These are phyloP conservation scores for Hoplostethus mediterraneus DNA, from an alignment of 2,797 vertebrate genomes.

Conservation along the genomic window DNA sequence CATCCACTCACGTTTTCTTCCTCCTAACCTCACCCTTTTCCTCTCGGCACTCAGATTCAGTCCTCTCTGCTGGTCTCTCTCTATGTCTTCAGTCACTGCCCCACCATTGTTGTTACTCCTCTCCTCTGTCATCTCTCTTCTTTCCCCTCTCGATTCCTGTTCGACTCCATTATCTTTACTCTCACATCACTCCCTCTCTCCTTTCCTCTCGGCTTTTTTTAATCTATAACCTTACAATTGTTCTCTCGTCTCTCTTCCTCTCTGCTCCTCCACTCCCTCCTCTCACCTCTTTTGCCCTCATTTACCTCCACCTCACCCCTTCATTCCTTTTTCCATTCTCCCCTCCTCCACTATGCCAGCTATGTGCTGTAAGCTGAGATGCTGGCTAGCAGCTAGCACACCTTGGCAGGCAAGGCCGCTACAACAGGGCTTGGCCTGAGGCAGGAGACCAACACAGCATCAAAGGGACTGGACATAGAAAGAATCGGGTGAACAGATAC, in stretches of 20 bases:
- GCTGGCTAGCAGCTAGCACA: conserved; percentile 18
- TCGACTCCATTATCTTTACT: not conserved
- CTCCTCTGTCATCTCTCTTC: not conserved
- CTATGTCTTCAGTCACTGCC: conserved; percentile 12
- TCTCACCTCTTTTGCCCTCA: not conserved
- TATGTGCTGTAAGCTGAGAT: conserved; percentile 34
- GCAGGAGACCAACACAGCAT: conserved; percentile 27
- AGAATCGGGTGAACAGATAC: conserved; percentile 1
- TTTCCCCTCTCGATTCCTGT: conserved; percentile 10
- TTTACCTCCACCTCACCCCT: not conserved
- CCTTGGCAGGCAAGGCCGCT: conserved; percentile 15
- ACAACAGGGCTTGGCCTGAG: conserved; percentile 30
- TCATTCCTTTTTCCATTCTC: conserved; percentile 1
- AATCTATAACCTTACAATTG: conserved; percentile 3
- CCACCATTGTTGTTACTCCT: conserved; percentile 5
- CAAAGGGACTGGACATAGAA: conserved; percentile 38
- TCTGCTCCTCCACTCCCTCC: not conserved
- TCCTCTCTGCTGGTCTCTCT: not conserved
- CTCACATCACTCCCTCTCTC: not conserved
- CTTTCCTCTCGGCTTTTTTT: conserved; percentile 12
- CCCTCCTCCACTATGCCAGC: not conserved
- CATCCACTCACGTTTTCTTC: conserved; percentile 47
- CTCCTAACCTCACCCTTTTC: conserved; percentile 55
- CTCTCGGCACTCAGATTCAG: conserved; percentile 17
- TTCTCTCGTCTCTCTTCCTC: not conserved